These are phyloP conservation scores for Batillaria attramentaria DNA, from an alignment of 1,140 invertebrate genomes.

Conservation along the genomic window DNA sequence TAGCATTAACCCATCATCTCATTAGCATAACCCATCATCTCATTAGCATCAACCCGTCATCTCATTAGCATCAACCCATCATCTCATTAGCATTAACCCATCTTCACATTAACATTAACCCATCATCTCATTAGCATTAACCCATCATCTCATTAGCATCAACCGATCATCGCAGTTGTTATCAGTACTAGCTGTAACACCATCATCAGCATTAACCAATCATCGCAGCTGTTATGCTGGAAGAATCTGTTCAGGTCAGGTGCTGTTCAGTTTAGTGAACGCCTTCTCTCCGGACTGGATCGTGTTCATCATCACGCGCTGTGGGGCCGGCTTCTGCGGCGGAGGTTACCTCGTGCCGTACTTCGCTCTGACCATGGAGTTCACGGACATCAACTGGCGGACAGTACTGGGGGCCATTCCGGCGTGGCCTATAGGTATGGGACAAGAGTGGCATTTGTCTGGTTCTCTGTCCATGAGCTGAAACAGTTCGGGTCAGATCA, in stretches of 20 bases:
- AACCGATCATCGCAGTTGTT: background rate
- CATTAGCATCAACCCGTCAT: too few species aligned
- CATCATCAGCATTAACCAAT: background rate
- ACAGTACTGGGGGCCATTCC: constrained; percentile 6
- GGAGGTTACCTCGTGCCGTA: constrained; percentile 19
- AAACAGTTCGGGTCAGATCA: too few species aligned
- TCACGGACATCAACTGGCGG: constrained; percentile 19
- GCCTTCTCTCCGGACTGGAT: constrained; percentile 20
- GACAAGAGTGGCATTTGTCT: too few species aligned
- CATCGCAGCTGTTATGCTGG: background rate
- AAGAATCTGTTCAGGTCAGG: background rate
- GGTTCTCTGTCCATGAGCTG: too few species aligned
- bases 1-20: too few species aligned
- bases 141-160: background rate
- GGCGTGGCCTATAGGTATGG: background rate
- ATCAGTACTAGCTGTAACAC: background rate
- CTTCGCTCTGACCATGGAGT: constrained; percentile 24
- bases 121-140: background rate
- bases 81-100: background rate
- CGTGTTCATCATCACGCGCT: background rate
- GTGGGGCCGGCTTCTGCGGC: background rate
- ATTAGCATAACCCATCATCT: too few species aligned
- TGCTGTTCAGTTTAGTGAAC: background rate
- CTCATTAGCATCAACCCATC: background rate
- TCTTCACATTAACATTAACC: background rate